phyloP scores from a whole-genome alignment of 2,797 vertebrate species.

The Bradypodion ventrale region DNA sequence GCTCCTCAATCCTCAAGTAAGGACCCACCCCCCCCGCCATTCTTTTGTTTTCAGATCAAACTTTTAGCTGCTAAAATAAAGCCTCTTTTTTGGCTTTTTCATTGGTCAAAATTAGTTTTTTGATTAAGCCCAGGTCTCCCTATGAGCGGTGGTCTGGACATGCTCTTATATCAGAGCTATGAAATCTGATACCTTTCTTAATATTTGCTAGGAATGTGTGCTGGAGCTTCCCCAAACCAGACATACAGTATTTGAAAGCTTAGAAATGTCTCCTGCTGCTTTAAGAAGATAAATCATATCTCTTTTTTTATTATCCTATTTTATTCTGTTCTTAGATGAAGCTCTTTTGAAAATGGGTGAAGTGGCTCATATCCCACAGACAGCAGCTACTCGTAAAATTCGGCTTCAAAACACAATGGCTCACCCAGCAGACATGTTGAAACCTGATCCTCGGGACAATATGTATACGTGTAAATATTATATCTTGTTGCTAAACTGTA shows the following conservation, averaged over 20 bases:
- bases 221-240: not conserved
- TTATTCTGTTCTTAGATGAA: constrained; percentile 80
- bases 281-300: not conserved
- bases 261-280: not conserved
- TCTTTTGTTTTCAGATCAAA: too few relatives aligned
- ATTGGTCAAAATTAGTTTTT: too few relatives aligned
- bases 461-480: constrained; percentile 80
- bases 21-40: too few relatives aligned
- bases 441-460: constrained; percentile 84
- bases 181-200: not conserved
- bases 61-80: too few relatives aligned
- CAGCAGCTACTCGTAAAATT: constrained; percentile 77
- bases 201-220: not conserved
- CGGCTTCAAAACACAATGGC: constrained; percentile 6
- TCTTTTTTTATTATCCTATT: constrained; percentile 11
- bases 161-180: not conserved
- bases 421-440: constrained; percentile 84
- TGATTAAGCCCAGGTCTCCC: too few relatives aligned
- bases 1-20: too few relatives aligned
- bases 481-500: not conserved
- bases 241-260: not conserved
- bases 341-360: constrained; percentile 81
- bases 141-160: too few relatives aligned
- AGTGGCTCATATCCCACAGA: constrained; percentile 88
- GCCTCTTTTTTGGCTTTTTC: too few relatives aligned